Evolutionary conservation across 2,113 vertebrate genomes (phyloP).

Genomic region (Prochilodus magdalenae): DNA sequence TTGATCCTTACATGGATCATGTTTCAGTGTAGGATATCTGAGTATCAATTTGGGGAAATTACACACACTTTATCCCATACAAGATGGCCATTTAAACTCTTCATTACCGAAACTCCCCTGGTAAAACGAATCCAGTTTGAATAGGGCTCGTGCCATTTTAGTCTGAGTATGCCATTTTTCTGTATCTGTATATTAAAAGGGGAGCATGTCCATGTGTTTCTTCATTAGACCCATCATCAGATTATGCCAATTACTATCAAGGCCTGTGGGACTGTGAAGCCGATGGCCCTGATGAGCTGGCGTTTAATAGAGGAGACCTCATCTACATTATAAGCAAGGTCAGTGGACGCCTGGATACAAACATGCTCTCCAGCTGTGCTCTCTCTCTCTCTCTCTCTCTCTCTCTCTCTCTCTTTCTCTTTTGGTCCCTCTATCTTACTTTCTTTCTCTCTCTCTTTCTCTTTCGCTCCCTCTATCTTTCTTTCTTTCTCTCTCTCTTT

Average conservation of each 20-base stretch:
- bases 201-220: slow-evolving; percentile 48
- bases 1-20: too few relatives aligned
- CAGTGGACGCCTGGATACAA: slow-evolving; percentile 53
- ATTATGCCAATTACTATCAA: slow-evolving; percentile 88
- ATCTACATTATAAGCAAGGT: slow-evolving; percentile 96
- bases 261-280: slow-evolving; percentile 90
- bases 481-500: neutral
- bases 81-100: neutral
- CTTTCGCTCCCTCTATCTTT: neutral
- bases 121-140: neutral
- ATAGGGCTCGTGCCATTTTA: neutral
- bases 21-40: neutral
- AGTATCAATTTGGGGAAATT: neutral
- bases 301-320: slow-evolving; percentile 90
- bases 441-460: neutral
- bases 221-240: slow-evolving; percentile 63
- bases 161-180: neutral
- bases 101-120: neutral
- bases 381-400: neutral
- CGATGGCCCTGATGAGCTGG: slow-evolving; percentile 86
- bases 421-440: too few relatives aligned
- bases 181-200: slow-evolving; percentile 17
- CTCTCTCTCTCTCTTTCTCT: neutral
- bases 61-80: neutral
- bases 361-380: neutral